Evolutionary conservation across 1,140 invertebrate species (phyloP).

Genomic region (Pseudobourletiella spinata): DNA sequence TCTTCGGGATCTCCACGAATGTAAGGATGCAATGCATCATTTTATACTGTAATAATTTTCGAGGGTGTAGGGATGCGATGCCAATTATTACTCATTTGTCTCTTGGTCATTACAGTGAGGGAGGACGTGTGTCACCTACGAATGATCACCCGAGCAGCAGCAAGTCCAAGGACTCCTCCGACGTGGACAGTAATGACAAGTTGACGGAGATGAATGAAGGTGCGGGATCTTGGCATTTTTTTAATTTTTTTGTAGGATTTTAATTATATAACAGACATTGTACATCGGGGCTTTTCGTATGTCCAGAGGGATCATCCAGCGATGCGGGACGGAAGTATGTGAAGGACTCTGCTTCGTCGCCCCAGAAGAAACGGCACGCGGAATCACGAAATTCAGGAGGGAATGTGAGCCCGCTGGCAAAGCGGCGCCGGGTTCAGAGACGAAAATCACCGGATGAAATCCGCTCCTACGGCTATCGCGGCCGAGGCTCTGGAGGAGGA

Average conservation of each 20-base stretch:
- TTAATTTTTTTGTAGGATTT: background rate
- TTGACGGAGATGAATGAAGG: background rate
- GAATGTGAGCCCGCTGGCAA: slow-evolving; percentile 10
- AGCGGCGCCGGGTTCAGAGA: slow-evolving; percentile 11
- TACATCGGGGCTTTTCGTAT: too few relatives aligned
- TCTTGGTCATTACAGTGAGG: too few relatives aligned
- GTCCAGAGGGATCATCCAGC: slow-evolving; percentile 4
- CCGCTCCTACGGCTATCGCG: slow-evolving; percentile 4
- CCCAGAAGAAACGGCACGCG: background rate
- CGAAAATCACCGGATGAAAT: slow-evolving; percentile 29
- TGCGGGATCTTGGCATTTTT: background rate
- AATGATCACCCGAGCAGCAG: slow-evolving; percentile 10
- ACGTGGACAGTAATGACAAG: slow-evolving; percentile 15
- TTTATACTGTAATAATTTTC: too few relatives aligned
- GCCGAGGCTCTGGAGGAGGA: background rate
- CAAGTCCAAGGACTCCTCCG: slow-evolving; percentile 29
- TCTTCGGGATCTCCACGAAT: slow-evolving; percentile 49
- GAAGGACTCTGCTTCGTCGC: background rate
- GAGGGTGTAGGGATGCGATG: too few relatives aligned
- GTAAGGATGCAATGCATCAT: slow-evolving; percentile 36
- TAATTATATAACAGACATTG: too few relatives aligned
- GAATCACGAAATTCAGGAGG: background rate
- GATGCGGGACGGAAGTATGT: slow-evolving; percentile 11
- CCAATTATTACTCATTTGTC: too few relatives aligned
- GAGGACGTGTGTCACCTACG: background rate